phyloP scores from a whole-genome alignment of 2,797 vertebrate genomes.

The Eurystomus glaucurus region DNA sequence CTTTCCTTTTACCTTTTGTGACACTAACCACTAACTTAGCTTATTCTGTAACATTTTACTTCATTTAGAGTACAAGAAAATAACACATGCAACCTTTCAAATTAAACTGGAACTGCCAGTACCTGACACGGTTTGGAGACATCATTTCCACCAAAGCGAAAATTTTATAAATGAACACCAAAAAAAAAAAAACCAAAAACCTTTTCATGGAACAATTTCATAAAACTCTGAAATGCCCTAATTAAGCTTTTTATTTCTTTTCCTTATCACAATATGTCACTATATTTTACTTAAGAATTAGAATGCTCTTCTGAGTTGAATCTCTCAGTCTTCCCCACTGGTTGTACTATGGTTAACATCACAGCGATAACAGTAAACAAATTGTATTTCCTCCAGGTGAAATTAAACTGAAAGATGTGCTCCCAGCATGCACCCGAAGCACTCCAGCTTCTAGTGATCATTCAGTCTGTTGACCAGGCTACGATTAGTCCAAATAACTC shows the following conservation, averaged over 20 bases:
- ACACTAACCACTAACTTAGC: neutral
- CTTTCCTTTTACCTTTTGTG: neutral
- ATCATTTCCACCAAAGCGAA: neutral
- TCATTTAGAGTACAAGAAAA: neutral
- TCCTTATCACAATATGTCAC: neutral
- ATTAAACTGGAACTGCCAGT: neutral
- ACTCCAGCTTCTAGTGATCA: neutral
- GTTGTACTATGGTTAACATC: neutral
- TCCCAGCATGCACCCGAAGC: neutral
- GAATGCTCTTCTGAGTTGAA: neutral
- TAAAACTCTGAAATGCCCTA: neutral
- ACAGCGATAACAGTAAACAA: neutral
- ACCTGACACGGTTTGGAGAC: neutral
- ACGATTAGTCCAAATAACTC: neutral
- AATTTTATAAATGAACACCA: neutral
- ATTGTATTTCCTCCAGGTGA: neutral
- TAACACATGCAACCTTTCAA: neutral
- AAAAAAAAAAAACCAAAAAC: fast-evolving
- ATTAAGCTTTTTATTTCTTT: fast-evolving
- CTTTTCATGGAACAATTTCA: neutral
- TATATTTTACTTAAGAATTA: neutral
- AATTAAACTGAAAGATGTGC: neutral
- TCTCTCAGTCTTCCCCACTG: neutral
- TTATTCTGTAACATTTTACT: neutral
- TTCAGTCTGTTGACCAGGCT: neutral